A percentile compares a stretch with the other conserved stretches of the same genome.
phyloP scores from a whole-genome alignment of 1,140 invertebrate species.

The Platyscapa corneri region DNA sequence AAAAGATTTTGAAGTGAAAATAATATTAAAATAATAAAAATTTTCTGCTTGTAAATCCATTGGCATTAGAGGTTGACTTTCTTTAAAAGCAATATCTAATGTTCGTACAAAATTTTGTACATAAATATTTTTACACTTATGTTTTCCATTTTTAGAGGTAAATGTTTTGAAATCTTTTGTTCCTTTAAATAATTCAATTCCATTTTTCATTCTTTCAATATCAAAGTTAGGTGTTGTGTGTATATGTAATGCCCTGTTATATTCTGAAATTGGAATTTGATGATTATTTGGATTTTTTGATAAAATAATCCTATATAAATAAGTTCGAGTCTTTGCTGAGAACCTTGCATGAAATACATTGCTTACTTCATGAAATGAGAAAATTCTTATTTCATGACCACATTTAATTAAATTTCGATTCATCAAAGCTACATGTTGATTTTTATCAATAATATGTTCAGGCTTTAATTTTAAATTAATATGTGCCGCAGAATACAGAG shows the following conservation, averaged over 20 bases:
- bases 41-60: constrained; percentile 62
- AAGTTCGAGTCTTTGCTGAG: constrained; percentile 78
- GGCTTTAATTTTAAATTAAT: constrained; percentile 75
- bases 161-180: constrained; percentile 82
- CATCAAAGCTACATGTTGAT: constrained; percentile 65
- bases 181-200: constrained; percentile 58
- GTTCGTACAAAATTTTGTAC: constrained; percentile 68
- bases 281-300: constrained; percentile 61
- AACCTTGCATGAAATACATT: constrained; percentile 78
- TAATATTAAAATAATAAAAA: constrained; percentile 80
- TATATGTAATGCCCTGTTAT: constrained; percentile 43
- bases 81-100: constrained; percentile 73
- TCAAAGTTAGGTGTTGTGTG: constrained; percentile 55
- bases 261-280: constrained; percentile 62
- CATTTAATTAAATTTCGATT: constrained; percentile 78
- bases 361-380: constrained; percentile 75
- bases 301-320: constrained; percentile 79
- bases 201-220: constrained; percentile 58
- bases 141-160: constrained; percentile 65
- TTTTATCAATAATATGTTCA: constrained; percentile 70
- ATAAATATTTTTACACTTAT: constrained; percentile 58
- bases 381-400: constrained; percentile 73
- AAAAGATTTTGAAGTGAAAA: constrained; percentile 78
- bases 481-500: constrained; percentile 78
- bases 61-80: constrained; percentile 70